Conservation (phyloP, 2,888 invertebrate species). For the Parasteatoda lunata region DNA sequence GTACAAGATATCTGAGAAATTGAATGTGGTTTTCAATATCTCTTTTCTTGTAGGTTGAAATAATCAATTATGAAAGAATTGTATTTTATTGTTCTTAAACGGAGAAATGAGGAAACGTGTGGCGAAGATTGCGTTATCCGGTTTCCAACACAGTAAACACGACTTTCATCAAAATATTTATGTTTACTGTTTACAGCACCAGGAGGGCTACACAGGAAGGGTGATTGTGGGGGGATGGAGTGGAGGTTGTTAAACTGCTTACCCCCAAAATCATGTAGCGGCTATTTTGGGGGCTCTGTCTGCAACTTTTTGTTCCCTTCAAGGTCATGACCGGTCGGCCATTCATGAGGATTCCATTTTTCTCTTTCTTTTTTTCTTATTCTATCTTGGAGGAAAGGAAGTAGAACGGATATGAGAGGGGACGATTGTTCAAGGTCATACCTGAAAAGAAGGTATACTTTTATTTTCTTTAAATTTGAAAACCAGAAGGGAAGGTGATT, state of each 20-base stretch:
- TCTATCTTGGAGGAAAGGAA: slow-evolving; percentile 7
- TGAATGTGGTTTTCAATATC: no score
- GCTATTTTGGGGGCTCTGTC: background rate
- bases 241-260: slow-evolving; percentile 25
- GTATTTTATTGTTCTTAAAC: no score
- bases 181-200: slow-evolving; percentile 3
- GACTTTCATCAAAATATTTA: slow-evolving; percentile 2
- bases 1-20: no score
- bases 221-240: background rate
- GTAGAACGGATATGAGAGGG: slow-evolving; percentile 8
- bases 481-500: no score
- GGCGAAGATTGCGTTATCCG: background rate
- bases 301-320: slow-evolving; percentile 22
- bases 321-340: slow-evolving; percentile 38
- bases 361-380: slow-evolving; percentile 4
- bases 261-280: background rate
- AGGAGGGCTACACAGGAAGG: background rate
- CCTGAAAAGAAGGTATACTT: slow-evolving; percentile 7
- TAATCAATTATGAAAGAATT: no score
- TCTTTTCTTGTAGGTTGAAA: no score
- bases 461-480: no score
- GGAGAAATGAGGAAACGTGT: background rate
- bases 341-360: slow-evolving; percentile 4
- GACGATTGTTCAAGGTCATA: slow-evolving; percentile 17
- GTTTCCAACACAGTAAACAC: background rate